These are phyloP conservation scores for Phymatocera aterrima DNA, from an alignment of 2,888 invertebrate genomes.

Conservation along the genomic window DNA sequence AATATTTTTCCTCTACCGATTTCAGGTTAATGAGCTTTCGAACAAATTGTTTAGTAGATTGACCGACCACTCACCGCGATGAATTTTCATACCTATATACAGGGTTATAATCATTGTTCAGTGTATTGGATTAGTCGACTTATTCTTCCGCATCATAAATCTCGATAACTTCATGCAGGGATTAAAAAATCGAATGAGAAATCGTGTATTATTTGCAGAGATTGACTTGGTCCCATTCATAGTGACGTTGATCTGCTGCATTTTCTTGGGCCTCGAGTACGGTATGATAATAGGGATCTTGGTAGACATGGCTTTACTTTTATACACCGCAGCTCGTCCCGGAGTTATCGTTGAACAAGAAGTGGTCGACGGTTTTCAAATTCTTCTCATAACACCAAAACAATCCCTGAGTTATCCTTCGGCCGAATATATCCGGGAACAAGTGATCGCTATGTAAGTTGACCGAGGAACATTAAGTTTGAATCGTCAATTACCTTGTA, in stretches of 20 bases:
- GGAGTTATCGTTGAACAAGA: slow-evolving; percentile 78
- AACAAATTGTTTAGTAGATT: slow-evolving; percentile 4
- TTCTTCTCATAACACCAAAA: slow-evolving; percentile 66
- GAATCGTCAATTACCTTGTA: neutral
- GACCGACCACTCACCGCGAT: neutral
- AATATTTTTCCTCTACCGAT: neutral
- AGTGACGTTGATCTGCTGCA: slow-evolving; percentile 82
- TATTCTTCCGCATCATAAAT: neutral
- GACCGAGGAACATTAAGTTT: neutral
- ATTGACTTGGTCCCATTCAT: slow-evolving; percentile 83
- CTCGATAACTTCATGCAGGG: neutral
- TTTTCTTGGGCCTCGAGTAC: slow-evolving; percentile 83
- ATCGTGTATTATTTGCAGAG: slow-evolving; percentile 74
- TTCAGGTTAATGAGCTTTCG: slow-evolving; percentile 20
- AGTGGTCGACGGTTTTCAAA: slow-evolving; percentile 74
- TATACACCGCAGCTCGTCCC: slow-evolving; percentile 83
- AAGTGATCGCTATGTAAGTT: slow-evolving; percentile 67
- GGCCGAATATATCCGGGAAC: slow-evolving; percentile 77
- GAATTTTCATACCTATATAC: neutral
- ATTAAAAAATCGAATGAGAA: neutral
- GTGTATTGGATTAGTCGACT: too few species aligned
- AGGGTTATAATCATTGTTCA: neutral
- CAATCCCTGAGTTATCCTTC: slow-evolving; percentile 77
- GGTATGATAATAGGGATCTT: slow-evolving; percentile 82
- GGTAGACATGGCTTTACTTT: slow-evolving; percentile 80